These are phyloP conservation scores for Microcebus ravelobensis DNA, from an alignment of 2,113 vertebrate species.

Conservation along the genomic window DNA sequence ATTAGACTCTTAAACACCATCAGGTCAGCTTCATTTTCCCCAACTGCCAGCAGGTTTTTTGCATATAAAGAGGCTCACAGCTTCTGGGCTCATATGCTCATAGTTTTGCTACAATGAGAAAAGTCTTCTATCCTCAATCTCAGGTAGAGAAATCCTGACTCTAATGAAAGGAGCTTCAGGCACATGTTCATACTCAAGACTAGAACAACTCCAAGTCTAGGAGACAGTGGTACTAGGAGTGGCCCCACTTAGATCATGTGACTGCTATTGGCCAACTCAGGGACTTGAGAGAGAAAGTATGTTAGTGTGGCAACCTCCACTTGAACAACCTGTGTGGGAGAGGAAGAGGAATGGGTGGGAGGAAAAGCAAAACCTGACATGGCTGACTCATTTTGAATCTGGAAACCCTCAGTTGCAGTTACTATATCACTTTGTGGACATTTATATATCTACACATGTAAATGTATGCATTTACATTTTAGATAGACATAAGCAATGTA, in stretches of 20 bases:
- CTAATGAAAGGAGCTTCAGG: not conserved
- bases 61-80: not conserved
- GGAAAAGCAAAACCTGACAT: not conserved
- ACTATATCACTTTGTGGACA: not conserved
- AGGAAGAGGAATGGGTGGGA: not conserved
- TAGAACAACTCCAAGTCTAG: not conserved
- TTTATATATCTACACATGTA: not conserved
- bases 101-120: not conserved
- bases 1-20: not conserved
- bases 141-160: not conserved
- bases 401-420: not conserved
- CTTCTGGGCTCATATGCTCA: not conserved
- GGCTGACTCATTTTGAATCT: not conserved
- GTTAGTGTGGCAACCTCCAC: not conserved
- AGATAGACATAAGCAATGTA: not conserved
- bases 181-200: not conserved
- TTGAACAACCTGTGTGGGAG: not conserved
- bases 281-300: not conserved
- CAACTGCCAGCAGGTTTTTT: not conserved
- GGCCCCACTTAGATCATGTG: not conserved
- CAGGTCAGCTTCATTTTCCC: not conserved
- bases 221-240: not conserved
- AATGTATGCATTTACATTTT: not conserved
- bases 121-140: not conserved
- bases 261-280: not conserved